Percentiles rank a stretch among this genome's conserved stretches.
Evolutionary conservation across 2,888 invertebrate genomes (phyloP).

Genomic region (Drosophila demipolita): DNA sequence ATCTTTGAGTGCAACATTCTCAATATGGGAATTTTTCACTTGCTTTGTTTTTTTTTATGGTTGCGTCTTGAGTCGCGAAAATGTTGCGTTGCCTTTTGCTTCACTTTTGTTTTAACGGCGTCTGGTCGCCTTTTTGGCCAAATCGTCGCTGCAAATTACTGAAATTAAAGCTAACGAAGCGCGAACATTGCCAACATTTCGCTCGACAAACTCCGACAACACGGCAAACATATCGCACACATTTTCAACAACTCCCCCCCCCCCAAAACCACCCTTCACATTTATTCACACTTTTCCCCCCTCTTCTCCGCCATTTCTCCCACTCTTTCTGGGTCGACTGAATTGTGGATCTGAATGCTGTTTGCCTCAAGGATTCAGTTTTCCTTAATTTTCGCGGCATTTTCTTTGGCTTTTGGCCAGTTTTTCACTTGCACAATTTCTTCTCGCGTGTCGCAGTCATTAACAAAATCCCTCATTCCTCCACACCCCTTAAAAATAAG

Average conservation of each 20-base stretch:
- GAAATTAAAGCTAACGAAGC: slow-evolving; percentile 83
- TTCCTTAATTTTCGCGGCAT: slow-evolving; percentile 51
- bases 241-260: slow-evolving; percentile 20
- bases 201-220: slow-evolving; percentile 53
- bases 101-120: slow-evolving; percentile 61
- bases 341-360: not conserved
- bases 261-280: not conserved
- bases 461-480: not conserved
- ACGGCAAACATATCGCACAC: slow-evolving; percentile 56
- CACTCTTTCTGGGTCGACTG: slow-evolving; percentile 1
- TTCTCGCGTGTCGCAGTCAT: slow-evolving; percentile 46
- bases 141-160: slow-evolving; percentile 76
- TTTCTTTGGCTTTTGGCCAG: slow-evolving; percentile 48
- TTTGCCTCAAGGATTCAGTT: slow-evolving; percentile 34
- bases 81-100: slow-evolving; percentile 60
- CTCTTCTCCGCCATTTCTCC: rapidly evolving
- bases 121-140: slow-evolving; percentile 59
- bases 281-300: slow-evolving; percentile 11
- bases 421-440: slow-evolving; percentile 42
- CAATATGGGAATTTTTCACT: not conserved
- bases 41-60: not conserved
- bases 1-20: slow-evolving; percentile 3
- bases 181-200: slow-evolving; percentile 77
- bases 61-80: slow-evolving; percentile 70
- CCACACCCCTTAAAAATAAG: slow-evolving; percentile 17